Percentiles rank a stretch among this genome's conserved stretches.
phyloP scores from a whole-genome alignment of 2,888 invertebrate genomes.

The Disparrhopalites patrizii region DNA sequence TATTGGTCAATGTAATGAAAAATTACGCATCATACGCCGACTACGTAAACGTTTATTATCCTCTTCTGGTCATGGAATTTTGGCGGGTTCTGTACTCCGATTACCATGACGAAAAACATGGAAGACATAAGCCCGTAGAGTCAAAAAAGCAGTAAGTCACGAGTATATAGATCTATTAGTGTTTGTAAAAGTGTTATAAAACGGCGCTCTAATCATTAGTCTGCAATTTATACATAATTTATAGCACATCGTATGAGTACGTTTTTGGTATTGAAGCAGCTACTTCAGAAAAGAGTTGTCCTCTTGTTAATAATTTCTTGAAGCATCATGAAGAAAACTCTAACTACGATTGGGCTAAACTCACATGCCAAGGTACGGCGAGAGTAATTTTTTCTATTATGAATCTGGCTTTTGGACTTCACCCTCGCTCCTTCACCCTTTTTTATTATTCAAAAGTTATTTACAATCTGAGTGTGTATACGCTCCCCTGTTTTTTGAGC shows the following conservation, averaged over 20 bases:
- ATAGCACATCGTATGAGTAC: neutral
- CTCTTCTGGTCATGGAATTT: slow-evolving; percentile 5
- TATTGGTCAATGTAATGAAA: neutral
- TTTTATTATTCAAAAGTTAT: too few relatives aligned
- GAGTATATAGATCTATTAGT: neutral
- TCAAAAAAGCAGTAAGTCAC: neutral
- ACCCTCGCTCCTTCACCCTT: neutral
- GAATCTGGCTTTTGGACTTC: neutral
- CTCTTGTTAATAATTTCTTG: neutral
- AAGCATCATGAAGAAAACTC: neutral
- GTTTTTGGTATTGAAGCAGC: neutral
- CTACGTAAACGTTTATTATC: slow-evolving; percentile 13
- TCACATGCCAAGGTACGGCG: neutral
- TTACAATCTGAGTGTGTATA: too few relatives aligned
- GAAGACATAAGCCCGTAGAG: too few relatives aligned
- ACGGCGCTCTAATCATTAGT: neutral
- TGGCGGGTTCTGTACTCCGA: neutral
- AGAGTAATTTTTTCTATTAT: neutral
- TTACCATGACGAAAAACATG: too few relatives aligned
- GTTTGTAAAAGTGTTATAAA: neutral
- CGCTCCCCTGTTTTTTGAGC: too few relatives aligned
- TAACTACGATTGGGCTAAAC: neutral
- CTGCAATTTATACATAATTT: neutral
- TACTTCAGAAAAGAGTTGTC: neutral
- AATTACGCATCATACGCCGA: neutral